A percentile compares a stretch with the other conserved stretches of the same genome.
These are phyloP conservation scores for Aricia artaxerxes DNA, from an alignment of 2,888 invertebrate species.

Conservation along the genomic window DNA sequence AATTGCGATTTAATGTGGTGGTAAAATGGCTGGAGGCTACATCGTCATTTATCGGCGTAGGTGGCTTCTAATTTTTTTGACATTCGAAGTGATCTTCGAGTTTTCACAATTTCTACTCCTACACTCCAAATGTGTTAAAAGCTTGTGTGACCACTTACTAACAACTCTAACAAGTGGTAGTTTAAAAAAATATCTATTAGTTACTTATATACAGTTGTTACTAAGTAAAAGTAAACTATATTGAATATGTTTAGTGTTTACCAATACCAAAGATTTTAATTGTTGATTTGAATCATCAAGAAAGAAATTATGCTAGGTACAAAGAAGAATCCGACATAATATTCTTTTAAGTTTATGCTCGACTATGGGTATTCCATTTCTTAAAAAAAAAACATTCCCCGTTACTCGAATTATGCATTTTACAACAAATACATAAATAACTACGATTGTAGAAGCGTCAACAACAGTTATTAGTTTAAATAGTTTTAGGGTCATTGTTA, in stretches of 20 bases:
- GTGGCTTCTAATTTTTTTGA: background rate
- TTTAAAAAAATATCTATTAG: background rate
- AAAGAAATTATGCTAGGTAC: background rate
- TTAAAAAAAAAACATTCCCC: no score
- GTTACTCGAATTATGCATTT: background rate
- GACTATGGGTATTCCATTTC: no score
- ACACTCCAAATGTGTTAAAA: background rate
- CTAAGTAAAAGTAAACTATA: no score
- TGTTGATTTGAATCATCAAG: background rate
- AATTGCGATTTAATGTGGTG: constrained; percentile 86
- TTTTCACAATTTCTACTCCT: constrained; percentile 14
- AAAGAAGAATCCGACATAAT: no score
- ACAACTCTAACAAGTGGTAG: background rate
- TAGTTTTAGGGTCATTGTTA: background rate
- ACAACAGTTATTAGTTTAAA: background rate
- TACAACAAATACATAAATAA: background rate
- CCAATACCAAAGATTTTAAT: no score
- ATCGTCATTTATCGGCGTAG: background rate
- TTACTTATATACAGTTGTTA: background rate
- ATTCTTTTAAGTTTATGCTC: no score
- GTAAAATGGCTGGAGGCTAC: constrained; percentile 55
- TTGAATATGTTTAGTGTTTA: no score
- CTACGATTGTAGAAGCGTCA: background rate
- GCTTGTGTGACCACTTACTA: background rate
- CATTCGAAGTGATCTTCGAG: background rate